A percentile compares a stretch with the other conserved stretches of the same genome.
These are phyloP conservation scores for Taphrorychus bicolor DNA, from an alignment of 2,888 invertebrate genomes.

Conservation along the genomic window DNA sequence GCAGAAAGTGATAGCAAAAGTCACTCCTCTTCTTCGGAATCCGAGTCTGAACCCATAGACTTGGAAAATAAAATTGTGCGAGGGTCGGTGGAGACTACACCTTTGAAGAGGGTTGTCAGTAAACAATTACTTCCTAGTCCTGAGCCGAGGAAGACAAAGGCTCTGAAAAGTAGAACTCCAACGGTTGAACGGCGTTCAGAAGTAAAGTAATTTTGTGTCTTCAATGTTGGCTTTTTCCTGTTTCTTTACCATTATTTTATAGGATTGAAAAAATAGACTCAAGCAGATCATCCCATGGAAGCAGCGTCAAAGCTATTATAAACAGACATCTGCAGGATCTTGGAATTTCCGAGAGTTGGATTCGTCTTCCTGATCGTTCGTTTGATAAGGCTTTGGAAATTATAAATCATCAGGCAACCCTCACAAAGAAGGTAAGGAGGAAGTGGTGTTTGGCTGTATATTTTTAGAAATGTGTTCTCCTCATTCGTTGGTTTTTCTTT, in stretches of 20 bases:
- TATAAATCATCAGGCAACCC: constrained; percentile 64
- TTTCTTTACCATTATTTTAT: neutral
- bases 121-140: no score
- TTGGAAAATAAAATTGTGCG: no score
- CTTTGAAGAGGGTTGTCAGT: no score
- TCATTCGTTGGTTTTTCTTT: no score
- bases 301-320: neutral
- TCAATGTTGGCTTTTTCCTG: neutral
- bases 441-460: no score
- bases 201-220: neutral
- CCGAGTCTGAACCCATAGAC: no score
- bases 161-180: no score
- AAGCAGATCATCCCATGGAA: neutral
- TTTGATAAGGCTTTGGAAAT: constrained; percentile 66
- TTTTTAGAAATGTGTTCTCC: no score
- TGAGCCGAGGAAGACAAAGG: no score
- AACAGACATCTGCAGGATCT: constrained; percentile 62
- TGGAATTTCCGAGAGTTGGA: constrained; percentile 71
- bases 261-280: neutral
- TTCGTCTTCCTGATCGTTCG: constrained; percentile 64
- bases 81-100: no score
- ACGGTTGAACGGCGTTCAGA: neutral
- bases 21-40: no score
- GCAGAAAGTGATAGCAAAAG: no score
- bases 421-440: constrained; percentile 68